Percentiles rank a stretch among this genome's conserved stretches.
These are phyloP conservation scores for Megaceryle maxima DNA, from an alignment of 2,113 vertebrate genomes.

Conservation along the genomic window DNA sequence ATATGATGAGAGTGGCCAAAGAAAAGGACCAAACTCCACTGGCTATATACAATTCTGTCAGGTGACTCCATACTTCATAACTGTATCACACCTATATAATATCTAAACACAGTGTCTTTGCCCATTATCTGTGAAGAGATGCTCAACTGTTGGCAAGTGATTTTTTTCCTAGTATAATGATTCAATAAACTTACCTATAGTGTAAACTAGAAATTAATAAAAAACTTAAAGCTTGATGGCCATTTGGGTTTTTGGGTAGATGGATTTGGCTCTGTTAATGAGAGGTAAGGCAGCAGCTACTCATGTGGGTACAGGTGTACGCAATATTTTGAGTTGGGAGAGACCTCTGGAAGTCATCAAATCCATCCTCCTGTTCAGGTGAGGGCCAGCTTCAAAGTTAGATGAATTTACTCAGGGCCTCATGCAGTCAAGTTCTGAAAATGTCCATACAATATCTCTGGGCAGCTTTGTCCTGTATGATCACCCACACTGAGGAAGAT, in stretches of 20 bases:
- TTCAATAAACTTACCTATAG: neutral
- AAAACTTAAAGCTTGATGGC: neutral
- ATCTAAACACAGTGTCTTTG: neutral
- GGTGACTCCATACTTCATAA: constrained; percentile 71
- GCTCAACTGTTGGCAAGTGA: neutral
- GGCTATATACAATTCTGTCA: constrained; percentile 87
- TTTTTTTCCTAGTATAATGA: neutral
- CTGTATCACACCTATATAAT: neutral
- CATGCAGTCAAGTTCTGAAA: neutral
- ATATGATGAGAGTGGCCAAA: constrained; percentile 97
- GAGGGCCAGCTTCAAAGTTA: neutral
- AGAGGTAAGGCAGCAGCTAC: neutral
- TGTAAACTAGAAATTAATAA: neutral
- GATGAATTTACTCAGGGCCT: neutral
- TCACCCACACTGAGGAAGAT: neutral
- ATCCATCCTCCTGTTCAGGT: neutral
- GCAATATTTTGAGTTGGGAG: neutral
- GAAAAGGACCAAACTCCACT: constrained; percentile 86
- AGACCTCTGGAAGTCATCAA: neutral
- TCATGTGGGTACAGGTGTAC: neutral
- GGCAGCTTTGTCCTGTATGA: neutral
- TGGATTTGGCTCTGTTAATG: neutral
- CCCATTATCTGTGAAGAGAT: neutral
- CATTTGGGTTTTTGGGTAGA: neutral
- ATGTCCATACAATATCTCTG: neutral